Percentiles rank a stretch among this genome's conserved stretches.
These are phyloP conservation scores for Hoplostethus mediterraneus DNA, from an alignment of 2,797 vertebrate genomes.

Conservation along the genomic window DNA sequence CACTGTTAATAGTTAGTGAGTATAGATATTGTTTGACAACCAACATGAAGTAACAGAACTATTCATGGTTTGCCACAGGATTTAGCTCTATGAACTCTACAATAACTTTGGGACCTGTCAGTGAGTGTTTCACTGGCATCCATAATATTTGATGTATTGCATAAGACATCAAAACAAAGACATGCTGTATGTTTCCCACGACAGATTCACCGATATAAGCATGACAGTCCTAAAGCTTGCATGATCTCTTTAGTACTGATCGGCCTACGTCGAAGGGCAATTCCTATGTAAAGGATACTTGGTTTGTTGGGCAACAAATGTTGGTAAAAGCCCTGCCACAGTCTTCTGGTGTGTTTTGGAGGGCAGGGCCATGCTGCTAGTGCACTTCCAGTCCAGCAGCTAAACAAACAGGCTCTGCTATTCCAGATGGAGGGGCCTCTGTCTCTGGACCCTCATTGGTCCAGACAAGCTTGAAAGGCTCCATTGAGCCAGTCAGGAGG, in stretches of 20 bases:
- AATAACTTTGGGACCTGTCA: background rate
- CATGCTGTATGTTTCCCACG: background rate
- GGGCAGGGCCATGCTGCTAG: background rate
- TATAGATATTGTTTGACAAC: background rate
- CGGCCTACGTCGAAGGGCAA: no score
- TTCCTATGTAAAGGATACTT: background rate
- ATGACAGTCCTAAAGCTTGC: background rate
- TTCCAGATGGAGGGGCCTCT: conserved; percentile 69
- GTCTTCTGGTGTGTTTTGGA: conserved; percentile 28
- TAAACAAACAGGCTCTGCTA: conserved; percentile 81
- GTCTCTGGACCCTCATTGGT: conserved; percentile 77
- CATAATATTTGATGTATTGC: background rate
- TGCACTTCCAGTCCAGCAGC: conserved; percentile 74
- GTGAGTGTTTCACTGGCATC: background rate
- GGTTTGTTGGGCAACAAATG: conserved; percentile 51
- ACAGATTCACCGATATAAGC: background rate
- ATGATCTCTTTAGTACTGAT: background rate
- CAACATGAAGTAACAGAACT: background rate
- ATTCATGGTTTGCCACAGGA: background rate
- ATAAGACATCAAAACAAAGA: background rate
- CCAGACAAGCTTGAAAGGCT: conserved; percentile 75
- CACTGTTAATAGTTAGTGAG: no score
- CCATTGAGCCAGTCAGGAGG: conserved; percentile 78
- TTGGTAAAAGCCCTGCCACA: conserved; percentile 20
- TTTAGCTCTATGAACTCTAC: conserved; percentile 1